A percentile compares a stretch with the other conserved stretches of the same genome.
These are phyloP conservation scores for Chondrilla cf. caribensis DNA, from an alignment of 37 sponge, comb jelly and placozoan genomes.

Conservation along the genomic window DNA sequence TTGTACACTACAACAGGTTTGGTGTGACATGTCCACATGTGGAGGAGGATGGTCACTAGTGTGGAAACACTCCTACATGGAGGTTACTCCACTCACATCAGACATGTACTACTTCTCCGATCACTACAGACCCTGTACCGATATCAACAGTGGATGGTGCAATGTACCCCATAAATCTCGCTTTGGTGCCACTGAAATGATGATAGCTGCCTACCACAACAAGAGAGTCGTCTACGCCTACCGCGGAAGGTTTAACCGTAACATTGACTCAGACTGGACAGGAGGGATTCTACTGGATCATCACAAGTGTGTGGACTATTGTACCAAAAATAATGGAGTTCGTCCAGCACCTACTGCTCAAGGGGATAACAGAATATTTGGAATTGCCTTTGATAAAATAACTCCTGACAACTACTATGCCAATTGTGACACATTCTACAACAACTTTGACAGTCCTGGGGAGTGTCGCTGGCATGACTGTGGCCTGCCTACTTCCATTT, in stretches of 20 bases:
- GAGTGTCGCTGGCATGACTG: conserved; percentile 42
- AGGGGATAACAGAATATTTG: conserved; percentile 3
- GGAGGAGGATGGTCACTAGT: conserved; percentile 14
- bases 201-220: conserved; percentile 37
- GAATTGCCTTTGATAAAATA: conserved; percentile 20
- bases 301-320: conserved; percentile 1
- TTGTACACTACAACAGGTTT: neutral
- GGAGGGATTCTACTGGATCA: neutral
- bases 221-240: conserved; percentile 19
- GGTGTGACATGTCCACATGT: conserved; percentile 12
- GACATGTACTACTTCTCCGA: neutral
- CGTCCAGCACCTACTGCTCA: conserved; percentile 6
- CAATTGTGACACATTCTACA: conserved; percentile 13
- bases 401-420: neutral
- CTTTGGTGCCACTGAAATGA: conserved; percentile 17
- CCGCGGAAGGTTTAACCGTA: conserved; percentile 10
- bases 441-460: neutral
- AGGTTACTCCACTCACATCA: neutral
- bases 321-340: neutral
- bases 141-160: conserved; percentile 17
- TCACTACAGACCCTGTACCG: neutral
- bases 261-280: conserved; percentile 32
- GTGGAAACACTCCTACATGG: conserved; percentile 12
- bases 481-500: conserved; percentile 4
- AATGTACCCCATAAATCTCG: neutral